These are phyloP conservation scores for Bubo scandiacus DNA, from an alignment of 2,113 vertebrate genomes.

Conservation along the genomic window DNA sequence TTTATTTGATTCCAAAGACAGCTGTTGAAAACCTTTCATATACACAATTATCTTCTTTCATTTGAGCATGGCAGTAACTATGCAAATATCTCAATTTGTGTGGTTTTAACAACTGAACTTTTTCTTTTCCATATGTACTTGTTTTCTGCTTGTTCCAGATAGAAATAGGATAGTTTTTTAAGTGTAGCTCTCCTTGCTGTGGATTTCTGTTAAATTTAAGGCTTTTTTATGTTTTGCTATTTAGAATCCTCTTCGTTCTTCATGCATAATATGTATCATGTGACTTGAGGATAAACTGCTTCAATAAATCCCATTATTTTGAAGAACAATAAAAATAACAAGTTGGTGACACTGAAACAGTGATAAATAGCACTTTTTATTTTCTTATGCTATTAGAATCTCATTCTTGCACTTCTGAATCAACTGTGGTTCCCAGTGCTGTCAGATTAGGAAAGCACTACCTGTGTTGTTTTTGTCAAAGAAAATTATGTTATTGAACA, in stretches of 20 bases:
- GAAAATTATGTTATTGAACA: conserved; percentile 17
- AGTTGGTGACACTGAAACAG: conserved; percentile 16
- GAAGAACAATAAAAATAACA: conserved; percentile 69
- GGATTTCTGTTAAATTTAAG: neutral
- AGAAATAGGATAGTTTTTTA: neutral
- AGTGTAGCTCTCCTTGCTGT: neutral
- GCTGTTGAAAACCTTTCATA: neutral
- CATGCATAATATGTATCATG: neutral
- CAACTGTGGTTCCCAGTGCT: neutral
- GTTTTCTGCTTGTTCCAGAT: neutral
- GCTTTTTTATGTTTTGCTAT: neutral
- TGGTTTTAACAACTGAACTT: conserved; percentile 3
- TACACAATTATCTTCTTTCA: conserved; percentile 21
- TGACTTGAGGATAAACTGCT: conserved; percentile 46
- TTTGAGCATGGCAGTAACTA: neutral
- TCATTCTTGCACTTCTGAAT: conserved; percentile 10
- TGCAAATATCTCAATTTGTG: neutral
- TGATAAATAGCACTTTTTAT: conserved; percentile 60
- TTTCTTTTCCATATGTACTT: neutral
- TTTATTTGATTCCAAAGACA: conserved; percentile 15
- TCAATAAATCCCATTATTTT: conserved; percentile 57
- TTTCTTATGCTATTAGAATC: conserved; percentile 6
- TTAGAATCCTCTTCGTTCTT: neutral
- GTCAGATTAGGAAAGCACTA: neutral
- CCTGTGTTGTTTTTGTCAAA: conserved; percentile 3